Evolutionary conservation across 2,797 vertebrate genomes (phyloP).

Genomic region (Masticophis lateralis): DNA sequence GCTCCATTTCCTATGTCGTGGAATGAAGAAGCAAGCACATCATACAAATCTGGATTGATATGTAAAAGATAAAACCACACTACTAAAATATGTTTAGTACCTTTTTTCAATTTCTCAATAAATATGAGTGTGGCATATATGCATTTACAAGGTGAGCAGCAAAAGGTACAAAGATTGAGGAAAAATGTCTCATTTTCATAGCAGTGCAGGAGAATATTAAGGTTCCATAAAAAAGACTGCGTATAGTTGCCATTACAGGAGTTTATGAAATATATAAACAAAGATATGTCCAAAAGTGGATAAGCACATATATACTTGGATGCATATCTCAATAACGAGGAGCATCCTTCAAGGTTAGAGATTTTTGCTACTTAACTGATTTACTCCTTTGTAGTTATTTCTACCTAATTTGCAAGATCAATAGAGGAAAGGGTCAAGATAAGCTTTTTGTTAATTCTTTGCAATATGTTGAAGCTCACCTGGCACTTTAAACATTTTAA

Average conservation of each 20-base stretch:
- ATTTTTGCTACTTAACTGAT: constrained; percentile 28
- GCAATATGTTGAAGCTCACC: constrained; percentile 10
- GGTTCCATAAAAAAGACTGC: constrained; percentile 33
- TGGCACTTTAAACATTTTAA: constrained; percentile 9
- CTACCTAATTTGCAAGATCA: constrained; percentile 48
- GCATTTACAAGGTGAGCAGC: constrained; percentile 14
- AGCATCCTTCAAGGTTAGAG: neutral
- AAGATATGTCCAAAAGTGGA: constrained; percentile 7
- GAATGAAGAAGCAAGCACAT: neutral
- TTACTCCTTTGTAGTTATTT: constrained; percentile 39
- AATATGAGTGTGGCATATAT: constrained; percentile 22
- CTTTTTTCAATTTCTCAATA: constrained; percentile 16
- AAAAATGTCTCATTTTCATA: constrained; percentile 50
- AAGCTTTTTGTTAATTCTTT: constrained; percentile 21
- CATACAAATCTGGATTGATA: neutral
- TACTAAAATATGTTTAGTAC: neutral
- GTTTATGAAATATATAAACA: neutral
- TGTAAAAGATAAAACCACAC: neutral
- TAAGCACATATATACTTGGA: neutral
- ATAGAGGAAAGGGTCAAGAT: constrained; percentile 24
- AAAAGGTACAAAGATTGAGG: constrained; percentile 37
- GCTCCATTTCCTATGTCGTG: neutral
- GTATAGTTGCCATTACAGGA: constrained; percentile 31
- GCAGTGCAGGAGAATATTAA: constrained; percentile 66
- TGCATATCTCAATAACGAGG: neutral